Percentiles rank a stretch among this genome's conserved stretches.
Conservation (phyloP, 2,113 vertebrate species). For the Xiphophorus couchianus region DNA sequence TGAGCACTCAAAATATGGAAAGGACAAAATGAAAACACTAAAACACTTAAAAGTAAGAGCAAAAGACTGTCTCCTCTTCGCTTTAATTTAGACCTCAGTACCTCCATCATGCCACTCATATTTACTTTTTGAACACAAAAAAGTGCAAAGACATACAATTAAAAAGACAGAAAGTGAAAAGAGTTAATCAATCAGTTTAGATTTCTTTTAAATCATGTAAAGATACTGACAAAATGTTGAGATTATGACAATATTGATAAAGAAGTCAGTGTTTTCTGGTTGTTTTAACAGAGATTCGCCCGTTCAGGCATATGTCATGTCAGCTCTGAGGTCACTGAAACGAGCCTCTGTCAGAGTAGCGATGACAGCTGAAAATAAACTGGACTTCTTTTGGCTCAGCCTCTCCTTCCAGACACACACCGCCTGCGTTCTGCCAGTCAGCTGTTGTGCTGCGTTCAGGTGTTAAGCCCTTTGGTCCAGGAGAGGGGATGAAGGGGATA, state of each 20-base stretch:
- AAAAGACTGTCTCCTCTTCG: too few species aligned
- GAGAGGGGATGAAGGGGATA: constrained; percentile 55
- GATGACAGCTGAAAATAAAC: constrained; percentile 66
- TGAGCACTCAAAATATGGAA: too few species aligned
- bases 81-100: too few species aligned
- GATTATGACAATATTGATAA: neutral
- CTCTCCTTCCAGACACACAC: constrained; percentile 13
- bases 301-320: neutral
- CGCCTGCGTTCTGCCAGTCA: constrained; percentile 21
- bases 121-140: too few species aligned
- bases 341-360: constrained; percentile 32
- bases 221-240: neutral
- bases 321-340: constrained; percentile 21
- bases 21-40: too few species aligned
- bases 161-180: too few species aligned
- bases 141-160: too few species aligned
- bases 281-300: neutral
- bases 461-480: constrained; percentile 51
- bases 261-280: neutral
- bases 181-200: too few species aligned
- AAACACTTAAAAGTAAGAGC: too few species aligned
- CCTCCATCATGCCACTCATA: too few species aligned
- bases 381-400: constrained; percentile 7
- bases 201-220: neutral
- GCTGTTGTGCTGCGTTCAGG: constrained; percentile 54